Conservation (phyloP, 2,888 invertebrate species). For the Cremastobaeus sp. region DNA sequence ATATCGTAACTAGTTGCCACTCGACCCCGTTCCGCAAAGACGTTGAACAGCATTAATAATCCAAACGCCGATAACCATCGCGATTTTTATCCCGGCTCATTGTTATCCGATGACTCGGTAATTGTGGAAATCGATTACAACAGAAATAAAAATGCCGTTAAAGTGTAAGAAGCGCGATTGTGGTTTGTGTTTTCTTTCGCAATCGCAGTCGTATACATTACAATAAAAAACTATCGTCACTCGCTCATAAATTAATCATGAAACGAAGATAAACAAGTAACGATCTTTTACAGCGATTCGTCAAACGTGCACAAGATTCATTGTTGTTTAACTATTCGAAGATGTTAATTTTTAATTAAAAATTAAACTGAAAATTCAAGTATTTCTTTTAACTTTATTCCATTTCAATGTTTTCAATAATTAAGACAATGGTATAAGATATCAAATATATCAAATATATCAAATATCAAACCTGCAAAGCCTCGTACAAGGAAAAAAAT, state of each 20-base stretch:
- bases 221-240: slow-evolving; percentile 6
- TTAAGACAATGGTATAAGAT: no score
- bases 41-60: slow-evolving; percentile 14
- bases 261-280: slow-evolving; percentile 24
- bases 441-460: no score
- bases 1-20: no score
- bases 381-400: no score
- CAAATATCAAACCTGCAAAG: no score
- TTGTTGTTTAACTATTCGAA: no score
- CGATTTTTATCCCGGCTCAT: slow-evolving; percentile 31
- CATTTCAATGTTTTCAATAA: no score
- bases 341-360: no score
- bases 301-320: no score
- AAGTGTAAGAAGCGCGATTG: slow-evolving; percentile 29
- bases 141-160: slow-evolving; percentile 36
- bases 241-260: slow-evolving; percentile 23
- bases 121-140: slow-evolving; percentile 48
- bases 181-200: slow-evolving; percentile 32
- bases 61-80: slow-evolving; percentile 21
- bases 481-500: no score
- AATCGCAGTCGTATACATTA: slow-evolving; percentile 10
- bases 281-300: background rate
- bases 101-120: slow-evolving; percentile 48
- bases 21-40: background rate
- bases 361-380: no score